Percentiles rank a stretch among this genome's conserved stretches.
Evolutionary conservation across 2,113 vertebrate genomes (phyloP).

Genomic region (Microcebus lehilahytsara): DNA sequence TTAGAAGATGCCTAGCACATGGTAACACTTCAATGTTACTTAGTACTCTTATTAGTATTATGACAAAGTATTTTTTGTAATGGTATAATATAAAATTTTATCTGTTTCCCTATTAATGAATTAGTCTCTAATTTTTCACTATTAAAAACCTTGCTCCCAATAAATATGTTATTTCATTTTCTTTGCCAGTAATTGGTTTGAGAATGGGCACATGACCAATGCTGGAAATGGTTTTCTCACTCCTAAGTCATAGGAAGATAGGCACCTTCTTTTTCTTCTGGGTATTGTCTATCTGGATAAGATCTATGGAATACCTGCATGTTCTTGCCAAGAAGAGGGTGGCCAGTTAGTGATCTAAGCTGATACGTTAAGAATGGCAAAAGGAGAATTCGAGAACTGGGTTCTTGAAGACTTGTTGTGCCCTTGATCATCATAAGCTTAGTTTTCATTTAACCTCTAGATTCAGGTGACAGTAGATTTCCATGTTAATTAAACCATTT

Average conservation of each 20-base stretch:
- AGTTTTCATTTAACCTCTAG: neutral
- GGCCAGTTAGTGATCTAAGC: neutral
- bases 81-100: neutral
- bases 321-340: neutral
- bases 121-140: neutral
- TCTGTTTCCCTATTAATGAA: neutral
- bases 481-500: neutral
- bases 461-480: neutral
- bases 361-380: neutral
- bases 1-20: neutral
- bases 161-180: neutral
- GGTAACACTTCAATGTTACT: neutral
- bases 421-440: neutral
- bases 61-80: neutral
- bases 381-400: neutral
- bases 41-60: neutral
- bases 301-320: neutral
- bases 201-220: neutral
- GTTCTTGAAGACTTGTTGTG: neutral
- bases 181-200: neutral
- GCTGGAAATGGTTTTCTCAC: neutral
- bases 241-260: neutral
- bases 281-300: neutral
- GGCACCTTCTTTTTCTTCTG: neutral
- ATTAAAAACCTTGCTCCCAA: neutral